Evolutionary conservation across 2,113 vertebrate species (phyloP), one percentile per base, ranked within the genome.

Genomic region (Tragelaphus scriptus): DNA sequence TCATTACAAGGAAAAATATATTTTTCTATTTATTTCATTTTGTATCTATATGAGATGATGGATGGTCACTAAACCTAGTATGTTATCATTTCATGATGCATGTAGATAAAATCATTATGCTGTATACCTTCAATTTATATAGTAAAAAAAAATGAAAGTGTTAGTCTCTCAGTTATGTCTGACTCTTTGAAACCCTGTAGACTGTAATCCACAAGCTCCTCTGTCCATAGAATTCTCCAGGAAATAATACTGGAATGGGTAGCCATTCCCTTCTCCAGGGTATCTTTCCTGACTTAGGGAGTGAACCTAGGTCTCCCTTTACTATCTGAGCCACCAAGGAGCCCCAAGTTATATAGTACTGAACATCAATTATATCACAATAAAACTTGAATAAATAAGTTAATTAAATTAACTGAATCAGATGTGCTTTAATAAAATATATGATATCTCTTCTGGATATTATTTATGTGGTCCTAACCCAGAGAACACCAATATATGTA

Each of bases 341-440:
- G 36, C 36, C 68, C 36, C 36, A 82, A 13, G 17, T 23, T 82
- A 55, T n/a, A 82, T 55, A 82, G 51, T 82, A 32, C 51, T n/a
- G 17, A 53, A n/a, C 51, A 21, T 82, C 30, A 82, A 15, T 36
- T 55, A 55, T 84, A 36, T 84, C 32, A n/a, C 51, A 84, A 55
- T 49, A 82, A 82, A 55, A 25, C 19, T 23, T 84, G 32, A 84
- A 82, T 51, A 51, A 19, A 11, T 9, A n/a, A 53, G 23, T 82
- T n/a, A 53, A 53, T 85, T 75, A 91, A 93, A 93, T 96, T 9
- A 71, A 77, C 53, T 85, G 14, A 85, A 56, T 97, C 82, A 81
- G 19, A 87, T 51, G 14, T 61, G 2, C 26, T 58, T 9, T 85
- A 71, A 59, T 49, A 16, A 49, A 91, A 55, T 68, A 87, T 40